Evolutionary conservation across 2,113 vertebrate genomes (phyloP).

Genomic region (Columbina picui): DNA sequence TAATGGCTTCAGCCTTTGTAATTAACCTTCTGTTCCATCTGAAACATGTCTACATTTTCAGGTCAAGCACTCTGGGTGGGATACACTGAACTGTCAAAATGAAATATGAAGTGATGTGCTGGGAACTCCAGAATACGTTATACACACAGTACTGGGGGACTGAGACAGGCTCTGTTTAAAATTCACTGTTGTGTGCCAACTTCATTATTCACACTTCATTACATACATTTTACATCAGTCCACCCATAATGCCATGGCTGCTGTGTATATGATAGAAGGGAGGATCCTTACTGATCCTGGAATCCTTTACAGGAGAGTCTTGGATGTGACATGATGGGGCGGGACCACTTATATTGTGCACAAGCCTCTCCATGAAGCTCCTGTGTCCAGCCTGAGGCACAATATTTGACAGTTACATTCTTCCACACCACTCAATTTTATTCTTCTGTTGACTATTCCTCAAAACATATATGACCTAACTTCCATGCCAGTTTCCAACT

Average conservation of each 20-base stretch:
- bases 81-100: constrained; percentile 53
- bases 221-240: background rate
- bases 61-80: constrained; percentile 23
- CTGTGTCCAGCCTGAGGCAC: rapidly evolving
- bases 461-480: background rate
- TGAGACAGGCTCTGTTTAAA: background rate
- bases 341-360: background rate
- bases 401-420: background rate
- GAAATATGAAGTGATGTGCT: constrained; percentile 54
- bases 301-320: background rate
- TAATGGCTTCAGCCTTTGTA: constrained; percentile 58
- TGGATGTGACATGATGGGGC: background rate
- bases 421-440: background rate
- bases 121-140: constrained; percentile 27
- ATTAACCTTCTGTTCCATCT: constrained; percentile 71
- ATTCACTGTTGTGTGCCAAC: background rate
- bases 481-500: background rate
- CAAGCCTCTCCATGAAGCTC: background rate
- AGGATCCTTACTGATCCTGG: background rate
- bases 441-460: background rate
- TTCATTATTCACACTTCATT: background rate
- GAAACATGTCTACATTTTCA: constrained; percentile 61
- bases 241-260: background rate
- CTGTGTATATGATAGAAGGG: background rate
- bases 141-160: background rate